Evolutionary conservation across 1,140 invertebrate genomes (phyloP), one percentile per base, ranked within the genome.

Genomic region (Drosophila pectinifera): DNA sequence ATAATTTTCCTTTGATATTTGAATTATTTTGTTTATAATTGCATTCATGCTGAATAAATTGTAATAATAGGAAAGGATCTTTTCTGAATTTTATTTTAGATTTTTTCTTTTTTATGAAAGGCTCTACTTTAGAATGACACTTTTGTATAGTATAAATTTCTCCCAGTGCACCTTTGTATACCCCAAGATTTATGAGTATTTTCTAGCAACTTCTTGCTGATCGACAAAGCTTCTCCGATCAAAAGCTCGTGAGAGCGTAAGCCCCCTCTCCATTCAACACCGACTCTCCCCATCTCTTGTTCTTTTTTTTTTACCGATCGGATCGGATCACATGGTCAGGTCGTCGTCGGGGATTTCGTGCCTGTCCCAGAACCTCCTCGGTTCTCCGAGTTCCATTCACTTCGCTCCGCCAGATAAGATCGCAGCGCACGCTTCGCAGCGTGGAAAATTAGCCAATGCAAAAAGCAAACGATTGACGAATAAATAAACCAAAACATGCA

Each of bases 281-380:
- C 26, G 11, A 24, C 31, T 42, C 55, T 55, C 65, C 36, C 56
- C 38, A 28, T 63, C 43, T 18, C 34, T 41, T 13, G 6, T 42
- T 48, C 51, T 46, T 28, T 38, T 34, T 42, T 20, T 59, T 67
- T 42, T 39, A 24, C 39, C 73, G 77, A 78, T 78, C 73, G 45
- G 73, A 85, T 78, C 74, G 46, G 78, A 86, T 85, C 82, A 85
- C 82, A 85, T 85, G 83, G 67, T 70, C 64, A 56, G 49, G 57
- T 80, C 31, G 49, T 51, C 31, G 49, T 36, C 45, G 65, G 49
- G 34, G 45, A 39, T 39, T 65, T 68, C 26, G 59, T 28, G 38
- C 45, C 65, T 53, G 65, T 42, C 45, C 41, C 64, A 53, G 62
- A 67, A 41, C 34, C 55, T 22, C 38, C 38, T 51, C 31, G 49